Evolutionary conservation across 2,113 vertebrate genomes (phyloP).

Genomic region (Rhinoderma darwinii): DNA sequence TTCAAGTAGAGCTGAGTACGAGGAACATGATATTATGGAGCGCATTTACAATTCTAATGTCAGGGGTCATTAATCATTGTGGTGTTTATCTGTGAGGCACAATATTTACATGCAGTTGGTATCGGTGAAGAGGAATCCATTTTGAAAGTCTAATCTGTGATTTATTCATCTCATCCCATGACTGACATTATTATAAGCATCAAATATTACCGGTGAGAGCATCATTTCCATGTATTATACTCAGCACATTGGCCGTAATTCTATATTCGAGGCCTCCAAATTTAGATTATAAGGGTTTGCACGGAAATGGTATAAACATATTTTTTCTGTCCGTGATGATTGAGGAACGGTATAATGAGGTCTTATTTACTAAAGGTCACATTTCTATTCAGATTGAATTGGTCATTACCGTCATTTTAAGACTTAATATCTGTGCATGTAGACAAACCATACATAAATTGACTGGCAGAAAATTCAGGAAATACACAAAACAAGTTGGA

Average conservation of each 20-base stretch:
- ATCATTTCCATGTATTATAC: conserved; percentile 46
- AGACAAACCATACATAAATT: background rate
- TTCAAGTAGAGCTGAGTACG: conserved; percentile 34
- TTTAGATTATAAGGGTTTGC: background rate
- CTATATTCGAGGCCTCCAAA: background rate
- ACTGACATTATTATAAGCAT: conserved; percentile 49
- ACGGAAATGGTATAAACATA: conserved; percentile 23
- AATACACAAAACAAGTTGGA: background rate
- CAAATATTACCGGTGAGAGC: conserved; percentile 33
- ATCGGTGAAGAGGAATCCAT: conserved; percentile 51
- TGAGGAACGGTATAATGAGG: background rate
- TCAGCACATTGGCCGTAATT: background rate
- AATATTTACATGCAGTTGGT: conserved; percentile 47
- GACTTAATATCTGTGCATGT: background rate
- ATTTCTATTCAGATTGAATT: background rate
- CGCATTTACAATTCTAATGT: conserved; percentile 58
- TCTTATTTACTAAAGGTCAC: conserved; percentile 40
- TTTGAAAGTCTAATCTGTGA: conserved; percentile 54
- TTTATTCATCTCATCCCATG: conserved; percentile 42
- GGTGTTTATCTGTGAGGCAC: conserved; percentile 52
- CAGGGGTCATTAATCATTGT: conserved; percentile 60
- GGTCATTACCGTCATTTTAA: background rate
- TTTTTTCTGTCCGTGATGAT: conserved; percentile 38
- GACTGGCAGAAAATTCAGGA: background rate
- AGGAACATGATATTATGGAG: conserved; percentile 40